Evolutionary conservation across 2,888 invertebrate genomes (phyloP), one percentile per base, ranked within the genome.

Genomic region (Phoronis australis): DNA sequence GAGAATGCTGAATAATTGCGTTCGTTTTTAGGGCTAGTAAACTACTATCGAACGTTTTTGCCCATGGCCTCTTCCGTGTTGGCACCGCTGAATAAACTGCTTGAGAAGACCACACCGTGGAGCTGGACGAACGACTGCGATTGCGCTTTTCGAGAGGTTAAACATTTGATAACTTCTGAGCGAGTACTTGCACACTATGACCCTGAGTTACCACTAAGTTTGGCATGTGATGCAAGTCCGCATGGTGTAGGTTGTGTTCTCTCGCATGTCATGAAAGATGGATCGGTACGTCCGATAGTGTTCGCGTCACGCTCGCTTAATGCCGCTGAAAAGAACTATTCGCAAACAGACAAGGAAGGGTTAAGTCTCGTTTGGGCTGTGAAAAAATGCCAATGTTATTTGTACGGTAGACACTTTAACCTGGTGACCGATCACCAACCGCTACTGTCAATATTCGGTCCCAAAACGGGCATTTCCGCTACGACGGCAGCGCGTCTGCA

Each of bases 351-450:
- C 15, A 9, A 15, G 9, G 42, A 42, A 42, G 21, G 12, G 5
- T 23, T 42, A 21, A 24, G 23, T 22, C 9, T 24, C 12, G 23
- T 21, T 15, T 42, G 12, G 12, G 42, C 23, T 5, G 42, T 42
- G 22, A 42, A 42, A 18, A 21, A 24, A 21, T 42, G 20, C 24
- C 42, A 42, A 12, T 22, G 23, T 22, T 42, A 42, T 24, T 23
- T 42, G 22, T 42, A 42, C 24, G 42, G 42, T 18, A 42, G 25
- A 42, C 42, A 42, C 18, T 42, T 42, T 18, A 18, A 12, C 22
- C 9, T 42, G 9, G 12, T 22, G 15, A 18, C 42, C 9, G 42
- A 42, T 23, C 42, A 42, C 18, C 42, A 24, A 18, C 42, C 42
- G 12, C 24, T 42, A 18, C 23, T 31, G 31, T 31, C 31, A 31